Evolutionary conservation across 2,113 vertebrate genomes (phyloP).

Genomic region (Ochotona curzoniae): DNA sequence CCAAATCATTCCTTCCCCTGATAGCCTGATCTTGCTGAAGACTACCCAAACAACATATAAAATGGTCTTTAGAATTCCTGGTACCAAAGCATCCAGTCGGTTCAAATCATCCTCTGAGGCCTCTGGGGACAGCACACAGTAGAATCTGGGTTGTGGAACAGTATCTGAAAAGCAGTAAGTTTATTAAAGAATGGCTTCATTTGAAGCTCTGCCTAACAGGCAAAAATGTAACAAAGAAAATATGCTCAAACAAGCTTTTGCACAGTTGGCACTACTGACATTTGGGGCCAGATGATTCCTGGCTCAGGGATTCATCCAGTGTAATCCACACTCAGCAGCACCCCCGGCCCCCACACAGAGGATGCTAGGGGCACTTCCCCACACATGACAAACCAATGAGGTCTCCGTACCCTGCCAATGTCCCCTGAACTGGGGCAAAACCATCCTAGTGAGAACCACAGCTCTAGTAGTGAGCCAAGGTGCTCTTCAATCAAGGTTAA

Average conservation of each 20-base stretch:
- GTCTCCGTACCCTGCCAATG: not conserved
- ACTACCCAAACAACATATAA: not conserved
- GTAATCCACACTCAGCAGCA: not conserved
- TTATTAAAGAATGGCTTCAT: not conserved
- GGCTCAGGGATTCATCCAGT: not conserved
- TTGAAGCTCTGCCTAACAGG: not conserved
- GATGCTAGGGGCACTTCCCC: not conserved
- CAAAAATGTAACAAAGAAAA: not conserved
- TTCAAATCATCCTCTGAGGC: slow-evolving; percentile 96
- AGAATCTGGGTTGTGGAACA: slow-evolving; percentile 95
- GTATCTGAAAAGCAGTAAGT: slow-evolving; percentile 87
- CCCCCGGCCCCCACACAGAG: not conserved
- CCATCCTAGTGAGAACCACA: not conserved
- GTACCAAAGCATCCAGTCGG: slow-evolving; percentile 93
- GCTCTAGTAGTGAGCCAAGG: not conserved
- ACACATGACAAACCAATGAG: not conserved
- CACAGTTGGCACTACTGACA: not conserved
- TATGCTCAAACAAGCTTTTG: not conserved
- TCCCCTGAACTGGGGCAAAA: not conserved
- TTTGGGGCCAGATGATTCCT: not conserved
- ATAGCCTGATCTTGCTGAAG: not conserved
- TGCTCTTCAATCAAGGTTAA: not conserved
- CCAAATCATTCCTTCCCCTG: not conserved
- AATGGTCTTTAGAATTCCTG: slow-evolving; percentile 47
- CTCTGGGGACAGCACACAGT: slow-evolving; percentile 96